Evolutionary conservation across 2,888 invertebrate genomes (phyloP).

Genomic region (Ophion costatus): DNA sequence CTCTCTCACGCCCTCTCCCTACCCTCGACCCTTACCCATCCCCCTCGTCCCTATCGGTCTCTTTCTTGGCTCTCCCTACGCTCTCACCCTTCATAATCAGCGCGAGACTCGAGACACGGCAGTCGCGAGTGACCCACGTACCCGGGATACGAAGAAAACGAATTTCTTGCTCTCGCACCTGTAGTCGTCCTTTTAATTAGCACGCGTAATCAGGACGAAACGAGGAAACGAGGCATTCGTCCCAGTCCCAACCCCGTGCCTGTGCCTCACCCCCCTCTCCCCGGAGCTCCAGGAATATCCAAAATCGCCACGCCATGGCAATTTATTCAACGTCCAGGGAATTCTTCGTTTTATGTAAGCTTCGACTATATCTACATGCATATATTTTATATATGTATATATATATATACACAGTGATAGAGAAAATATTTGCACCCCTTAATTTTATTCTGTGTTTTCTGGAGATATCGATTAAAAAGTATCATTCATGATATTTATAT

Average conservation of each 20-base stretch:
- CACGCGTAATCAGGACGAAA: slow-evolving; percentile 28
- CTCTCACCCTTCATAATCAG: slow-evolving; percentile 74
- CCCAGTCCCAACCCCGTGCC: slow-evolving; percentile 36
- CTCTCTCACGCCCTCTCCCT: too few species aligned
- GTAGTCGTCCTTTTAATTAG: slow-evolving; percentile 8
- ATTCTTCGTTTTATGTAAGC: slow-evolving; percentile 78
- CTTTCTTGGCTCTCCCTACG: slow-evolving; percentile 41
- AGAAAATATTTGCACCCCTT: neutral
- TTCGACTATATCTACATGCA: neutral
- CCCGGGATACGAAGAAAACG: slow-evolving; percentile 25
- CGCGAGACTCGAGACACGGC: slow-evolving; percentile 75
- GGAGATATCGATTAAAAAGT: neutral
- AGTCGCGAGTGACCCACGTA: slow-evolving; percentile 64
- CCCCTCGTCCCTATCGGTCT: slow-evolving; percentile 30
- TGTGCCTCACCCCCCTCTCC: slow-evolving; percentile 25
- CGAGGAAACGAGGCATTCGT: slow-evolving; percentile 30
- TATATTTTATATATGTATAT: neutral
- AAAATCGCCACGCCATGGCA: slow-evolving; percentile 71
- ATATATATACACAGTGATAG: neutral
- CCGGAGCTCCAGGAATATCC: slow-evolving; percentile 16
- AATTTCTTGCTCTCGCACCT: slow-evolving; percentile 12
- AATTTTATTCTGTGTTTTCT: neutral
- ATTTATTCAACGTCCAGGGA: slow-evolving; percentile 70
- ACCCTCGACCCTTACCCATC: neutral
- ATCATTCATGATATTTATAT: neutral